These are phyloP conservation scores for Drosophila limbata DNA, from an alignment of 2,888 invertebrate genomes.

Conservation along the genomic window DNA sequence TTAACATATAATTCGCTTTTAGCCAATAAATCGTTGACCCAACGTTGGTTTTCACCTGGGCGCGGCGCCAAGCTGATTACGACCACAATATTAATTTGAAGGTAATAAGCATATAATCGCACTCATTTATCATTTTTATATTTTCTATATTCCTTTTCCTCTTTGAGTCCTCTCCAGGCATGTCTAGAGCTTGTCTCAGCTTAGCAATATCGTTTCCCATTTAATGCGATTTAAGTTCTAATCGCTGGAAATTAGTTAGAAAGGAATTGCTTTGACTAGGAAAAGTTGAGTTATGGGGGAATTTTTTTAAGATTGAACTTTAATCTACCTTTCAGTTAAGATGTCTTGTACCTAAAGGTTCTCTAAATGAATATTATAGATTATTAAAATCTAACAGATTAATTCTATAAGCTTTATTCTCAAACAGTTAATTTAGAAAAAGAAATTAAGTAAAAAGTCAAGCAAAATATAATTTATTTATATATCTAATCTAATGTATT, in stretches of 20 bases:
- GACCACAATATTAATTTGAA: conserved; percentile 67
- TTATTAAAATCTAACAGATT: too few relatives aligned
- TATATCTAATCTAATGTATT: too few relatives aligned
- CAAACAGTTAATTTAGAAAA: too few relatives aligned
- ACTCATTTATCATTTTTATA: conserved; percentile 78
- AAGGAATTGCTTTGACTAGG: not conserved
- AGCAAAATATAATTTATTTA: too few relatives aligned
- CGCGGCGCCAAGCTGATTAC: conserved; percentile 67
- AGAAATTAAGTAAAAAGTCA: too few relatives aligned
- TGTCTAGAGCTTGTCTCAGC: conserved; percentile 18
- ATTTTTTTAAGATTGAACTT: not conserved
- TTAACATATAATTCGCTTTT: conserved; percentile 62
- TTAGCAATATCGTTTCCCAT: conserved; percentile 36
- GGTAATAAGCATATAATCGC: conserved; percentile 77
- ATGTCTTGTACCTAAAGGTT: too few relatives aligned
- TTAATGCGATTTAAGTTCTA: conserved; percentile 57
- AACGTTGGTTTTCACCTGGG: conserved; percentile 31
- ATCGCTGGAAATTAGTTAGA: conserved; percentile 50
- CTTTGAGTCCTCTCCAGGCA: conserved; percentile 13
- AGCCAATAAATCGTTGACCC: conserved; percentile 76
- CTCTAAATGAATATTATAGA: too few relatives aligned
- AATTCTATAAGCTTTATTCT: too few relatives aligned
- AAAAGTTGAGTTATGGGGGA: not conserved
- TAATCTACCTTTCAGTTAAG: not conserved
- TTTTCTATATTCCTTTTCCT: conserved; percentile 26